Percentiles rank a stretch among this genome's conserved stretches.
Evolutionary conservation across 1,140 invertebrate species (phyloP).

Genomic region (Trigoniulus corallinus): DNA sequence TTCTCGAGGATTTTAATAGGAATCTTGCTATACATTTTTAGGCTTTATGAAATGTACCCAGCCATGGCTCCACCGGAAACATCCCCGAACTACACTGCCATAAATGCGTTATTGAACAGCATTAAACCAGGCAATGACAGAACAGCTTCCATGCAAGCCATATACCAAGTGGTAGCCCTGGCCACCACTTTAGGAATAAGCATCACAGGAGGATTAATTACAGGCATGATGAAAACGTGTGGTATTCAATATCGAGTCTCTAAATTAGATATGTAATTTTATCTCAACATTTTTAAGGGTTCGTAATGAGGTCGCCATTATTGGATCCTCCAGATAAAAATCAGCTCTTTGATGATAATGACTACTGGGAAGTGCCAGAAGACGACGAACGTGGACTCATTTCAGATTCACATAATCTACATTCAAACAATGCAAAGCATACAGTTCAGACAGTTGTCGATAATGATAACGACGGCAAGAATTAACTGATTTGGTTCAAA

Average conservation of each 20-base stretch:
- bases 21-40: not conserved
- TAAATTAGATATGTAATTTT: not conserved
- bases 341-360: conserved; percentile 19
- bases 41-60: not conserved
- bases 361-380: conserved; percentile 20
- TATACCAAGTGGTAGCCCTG: conserved; percentile 57
- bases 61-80: not conserved
- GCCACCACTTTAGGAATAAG: conserved; percentile 49
- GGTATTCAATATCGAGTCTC: not conserved
- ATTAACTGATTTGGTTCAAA: no score
- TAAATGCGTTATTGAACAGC: conserved; percentile 3
- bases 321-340: conserved; percentile 16
- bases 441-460: no score
- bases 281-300: conserved; percentile 13
- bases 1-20: no score
- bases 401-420: no score
- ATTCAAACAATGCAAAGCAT: no score
- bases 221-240: conserved; percentile 38
- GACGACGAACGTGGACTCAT: conserved; percentile 5
- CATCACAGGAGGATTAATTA: conserved; percentile 53
- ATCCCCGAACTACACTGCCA: not conserved
- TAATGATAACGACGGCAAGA: no score
- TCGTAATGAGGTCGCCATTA: conserved; percentile 14
- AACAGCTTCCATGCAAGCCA: conserved; percentile 47
- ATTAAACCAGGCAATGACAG: conserved; percentile 36